These are phyloP conservation scores for Scomberomorus guttatus DNA, from an alignment of 2,797 vertebrate genomes.

Conservation along the genomic window DNA sequence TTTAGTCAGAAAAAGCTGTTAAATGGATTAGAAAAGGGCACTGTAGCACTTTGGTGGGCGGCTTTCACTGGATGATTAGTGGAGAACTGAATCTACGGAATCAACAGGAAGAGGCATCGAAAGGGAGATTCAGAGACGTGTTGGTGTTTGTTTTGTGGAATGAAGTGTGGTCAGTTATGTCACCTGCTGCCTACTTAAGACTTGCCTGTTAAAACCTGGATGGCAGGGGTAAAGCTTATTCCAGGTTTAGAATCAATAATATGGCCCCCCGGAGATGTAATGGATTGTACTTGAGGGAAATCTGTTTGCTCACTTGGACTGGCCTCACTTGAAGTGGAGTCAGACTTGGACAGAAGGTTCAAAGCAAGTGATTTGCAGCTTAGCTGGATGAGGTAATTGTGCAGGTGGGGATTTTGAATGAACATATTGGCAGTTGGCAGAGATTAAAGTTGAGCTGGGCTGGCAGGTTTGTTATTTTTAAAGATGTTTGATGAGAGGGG, in stretches of 20 bases:
- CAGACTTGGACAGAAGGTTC: conserved; percentile 67
- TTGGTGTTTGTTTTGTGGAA: conserved; percentile 24
- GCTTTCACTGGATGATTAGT: conserved; percentile 56
- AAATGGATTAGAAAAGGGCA: conserved; percentile 67
- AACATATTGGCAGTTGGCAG: conserved; percentile 60
- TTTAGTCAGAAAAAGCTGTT: conserved; percentile 50
- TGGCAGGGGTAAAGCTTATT: conserved; percentile 19
- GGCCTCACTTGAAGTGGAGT: conserved; percentile 25
- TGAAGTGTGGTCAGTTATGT: neutral
- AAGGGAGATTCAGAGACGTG: conserved; percentile 13
- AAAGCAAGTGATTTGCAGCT: conserved; percentile 70
- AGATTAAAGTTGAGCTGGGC: conserved; percentile 40
- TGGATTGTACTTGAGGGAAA: conserved; percentile 44
- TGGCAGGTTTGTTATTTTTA: conserved; percentile 35
- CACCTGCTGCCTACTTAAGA: conserved; percentile 19
- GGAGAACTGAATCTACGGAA: conserved; percentile 22
- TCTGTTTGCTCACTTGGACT: conserved; percentile 39
- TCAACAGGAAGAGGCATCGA: conserved; percentile 25
- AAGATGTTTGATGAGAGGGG: conserved; percentile 51
- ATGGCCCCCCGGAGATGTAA: conserved; percentile 40
- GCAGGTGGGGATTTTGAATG: conserved; percentile 70
- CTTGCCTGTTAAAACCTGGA: conserved; percentile 13
- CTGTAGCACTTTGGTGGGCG: conserved; percentile 48
- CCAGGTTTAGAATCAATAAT: conserved; percentile 39
- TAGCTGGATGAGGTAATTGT: conserved; percentile 71